Evolutionary conservation across 2,113 vertebrate species (phyloP).

Genomic region (Paralichthys olivaceus): DNA sequence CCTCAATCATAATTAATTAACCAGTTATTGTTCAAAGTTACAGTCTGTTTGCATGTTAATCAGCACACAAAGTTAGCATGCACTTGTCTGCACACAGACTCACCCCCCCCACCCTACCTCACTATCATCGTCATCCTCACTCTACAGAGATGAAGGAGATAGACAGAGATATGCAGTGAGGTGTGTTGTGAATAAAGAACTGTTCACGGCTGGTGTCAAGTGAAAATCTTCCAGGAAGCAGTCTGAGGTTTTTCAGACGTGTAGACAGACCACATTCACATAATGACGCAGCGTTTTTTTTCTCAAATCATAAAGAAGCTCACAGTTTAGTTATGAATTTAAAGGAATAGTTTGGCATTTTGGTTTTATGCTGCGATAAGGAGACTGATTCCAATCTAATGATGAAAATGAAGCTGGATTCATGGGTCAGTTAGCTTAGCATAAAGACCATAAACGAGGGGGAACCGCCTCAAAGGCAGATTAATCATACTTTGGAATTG

Average conservation of each 20-base stretch:
- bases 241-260: background rate
- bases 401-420: too few species aligned
- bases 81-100: constrained; percentile 41
- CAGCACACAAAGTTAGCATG: constrained; percentile 34
- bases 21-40: constrained; percentile 30
- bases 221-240: background rate
- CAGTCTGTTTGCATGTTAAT: constrained; percentile 31
- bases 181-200: constrained; percentile 1
- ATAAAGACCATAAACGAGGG: too few species aligned
- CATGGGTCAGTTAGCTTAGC: too few species aligned
- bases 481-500: too few species aligned
- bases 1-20: background rate
- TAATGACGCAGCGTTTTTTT: background rate
- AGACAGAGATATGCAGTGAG: constrained; percentile 22
- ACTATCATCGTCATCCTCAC: constrained; percentile 90
- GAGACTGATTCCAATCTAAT: background rate
- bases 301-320: background rate
- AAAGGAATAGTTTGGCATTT: background rate
- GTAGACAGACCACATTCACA: background rate
- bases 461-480: too few species aligned
- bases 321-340: background rate
- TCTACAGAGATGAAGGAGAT: constrained; percentile 81
- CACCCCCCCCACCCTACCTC: constrained; percentile 76
- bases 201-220: background rate
- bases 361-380: background rate